Percentiles rank a stretch among this genome's conserved stretches.
These are phyloP conservation scores for Argynnis bischoffii DNA, from an alignment of 2,888 invertebrate genomes.

Conservation along the genomic window DNA sequence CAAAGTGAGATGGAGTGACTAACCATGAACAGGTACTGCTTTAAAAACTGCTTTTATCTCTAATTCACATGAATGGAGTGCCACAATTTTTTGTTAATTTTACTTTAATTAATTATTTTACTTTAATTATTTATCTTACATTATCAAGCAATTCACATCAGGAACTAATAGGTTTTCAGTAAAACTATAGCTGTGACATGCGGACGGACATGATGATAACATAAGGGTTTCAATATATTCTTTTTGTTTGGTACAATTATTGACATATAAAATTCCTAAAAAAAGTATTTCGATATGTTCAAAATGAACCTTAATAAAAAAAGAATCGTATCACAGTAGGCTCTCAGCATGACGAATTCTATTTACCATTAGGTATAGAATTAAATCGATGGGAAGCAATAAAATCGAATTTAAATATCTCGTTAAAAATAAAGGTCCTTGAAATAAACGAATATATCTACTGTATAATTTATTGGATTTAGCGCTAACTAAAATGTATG, in stretches of 20 bases:
- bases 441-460: neutral
- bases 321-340: conserved; percentile 47
- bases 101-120: too few relatives aligned
- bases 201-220: too few relatives aligned
- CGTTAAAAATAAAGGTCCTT: conserved; percentile 14
- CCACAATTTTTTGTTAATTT: too few relatives aligned
- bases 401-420: conserved; percentile 59
- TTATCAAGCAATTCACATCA: too few relatives aligned
- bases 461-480: too few relatives aligned
- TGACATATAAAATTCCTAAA: neutral
- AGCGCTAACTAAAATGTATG: too few relatives aligned
- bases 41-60: too few relatives aligned
- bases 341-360: conserved; percentile 53
- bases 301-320: conserved; percentile 11
- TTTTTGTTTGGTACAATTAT: too few relatives aligned
- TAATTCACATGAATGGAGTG: too few relatives aligned
- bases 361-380: conserved; percentile 44
- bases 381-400: conserved; percentile 39
- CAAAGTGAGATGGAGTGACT: too few relatives aligned
- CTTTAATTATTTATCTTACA: too few relatives aligned
- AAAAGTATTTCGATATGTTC: neutral
- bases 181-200: neutral
- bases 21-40: too few relatives aligned
- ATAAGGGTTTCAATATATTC: neutral
- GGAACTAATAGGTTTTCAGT: neutral